Conservation (phyloP, 1,140 invertebrate species). For the Pseudoatta argentina region DNA sequence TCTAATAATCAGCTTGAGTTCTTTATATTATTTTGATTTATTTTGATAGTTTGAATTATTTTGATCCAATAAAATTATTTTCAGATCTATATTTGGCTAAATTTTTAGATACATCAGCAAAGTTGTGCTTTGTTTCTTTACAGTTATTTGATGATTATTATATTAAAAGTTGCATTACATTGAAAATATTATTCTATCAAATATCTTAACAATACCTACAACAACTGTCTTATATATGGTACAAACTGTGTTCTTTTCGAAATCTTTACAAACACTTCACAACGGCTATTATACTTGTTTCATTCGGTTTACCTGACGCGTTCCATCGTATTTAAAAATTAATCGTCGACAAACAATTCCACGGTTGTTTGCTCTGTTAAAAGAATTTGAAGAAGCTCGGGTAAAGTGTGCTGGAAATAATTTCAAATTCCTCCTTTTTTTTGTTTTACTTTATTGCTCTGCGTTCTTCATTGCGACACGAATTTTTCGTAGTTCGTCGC, state of each 20-base stretch:
- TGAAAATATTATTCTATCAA: background rate
- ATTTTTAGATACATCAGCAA: no score
- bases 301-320: background rate
- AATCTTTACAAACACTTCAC: background rate
- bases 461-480: background rate
- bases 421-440: background rate
- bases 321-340: constrained; percentile 30
- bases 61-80: no score
- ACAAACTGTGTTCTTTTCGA: background rate
- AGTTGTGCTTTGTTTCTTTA: no score
- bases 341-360: constrained; percentile 4
- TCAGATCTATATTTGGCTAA: no score
- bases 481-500: background rate
- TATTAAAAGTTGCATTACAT: background rate
- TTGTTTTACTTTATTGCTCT: background rate
- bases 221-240: background rate
- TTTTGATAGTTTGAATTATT: no score
- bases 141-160: background rate
- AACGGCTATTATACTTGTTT: background rate
- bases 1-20: no score
- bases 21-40: no score
- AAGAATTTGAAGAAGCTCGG: background rate
- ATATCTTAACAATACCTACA: background rate
- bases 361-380: background rate
- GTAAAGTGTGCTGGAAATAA: constrained; percentile 1